Conservation (phyloP, 2,888 invertebrate species). For the Lithophane leautieri region DNA sequence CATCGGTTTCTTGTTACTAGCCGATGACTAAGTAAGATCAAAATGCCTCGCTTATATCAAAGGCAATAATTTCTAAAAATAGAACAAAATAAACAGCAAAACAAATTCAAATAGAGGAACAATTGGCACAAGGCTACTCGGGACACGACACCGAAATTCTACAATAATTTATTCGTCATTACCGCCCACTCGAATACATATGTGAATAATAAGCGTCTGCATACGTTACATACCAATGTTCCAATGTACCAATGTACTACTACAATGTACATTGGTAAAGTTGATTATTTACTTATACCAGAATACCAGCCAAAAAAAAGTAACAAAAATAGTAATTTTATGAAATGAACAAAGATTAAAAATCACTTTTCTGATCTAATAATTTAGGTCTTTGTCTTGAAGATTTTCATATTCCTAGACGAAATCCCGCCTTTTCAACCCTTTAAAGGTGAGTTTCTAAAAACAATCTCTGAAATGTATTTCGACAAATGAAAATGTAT, state of each 20-base stretch:
- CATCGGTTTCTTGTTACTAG: too few species aligned
- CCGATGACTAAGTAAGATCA: too few species aligned
- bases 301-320: background rate
- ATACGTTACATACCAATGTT: constrained; percentile 62
- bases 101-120: constrained; percentile 42
- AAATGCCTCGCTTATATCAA: too few species aligned
- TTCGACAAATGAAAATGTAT: background rate
- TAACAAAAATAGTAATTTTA: background rate
- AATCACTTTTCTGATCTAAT: background rate
- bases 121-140: constrained; percentile 57
- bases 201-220: constrained; percentile 58
- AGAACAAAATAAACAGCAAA: constrained; percentile 3
- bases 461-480: too few species aligned
- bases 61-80: too few species aligned
- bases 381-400: background rate
- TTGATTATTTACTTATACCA: background rate
- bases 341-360: background rate
- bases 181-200: constrained; percentile 65
- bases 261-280: background rate
- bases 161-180: constrained; percentile 68
- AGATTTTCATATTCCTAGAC: background rate
- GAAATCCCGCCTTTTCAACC: background rate
- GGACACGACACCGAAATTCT: constrained; percentile 66
- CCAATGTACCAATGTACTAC: background rate
- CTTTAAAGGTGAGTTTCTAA: too few species aligned